Conservation (phyloP, 2,797 vertebrate genomes). For the Myotis pilosus region DNA sequence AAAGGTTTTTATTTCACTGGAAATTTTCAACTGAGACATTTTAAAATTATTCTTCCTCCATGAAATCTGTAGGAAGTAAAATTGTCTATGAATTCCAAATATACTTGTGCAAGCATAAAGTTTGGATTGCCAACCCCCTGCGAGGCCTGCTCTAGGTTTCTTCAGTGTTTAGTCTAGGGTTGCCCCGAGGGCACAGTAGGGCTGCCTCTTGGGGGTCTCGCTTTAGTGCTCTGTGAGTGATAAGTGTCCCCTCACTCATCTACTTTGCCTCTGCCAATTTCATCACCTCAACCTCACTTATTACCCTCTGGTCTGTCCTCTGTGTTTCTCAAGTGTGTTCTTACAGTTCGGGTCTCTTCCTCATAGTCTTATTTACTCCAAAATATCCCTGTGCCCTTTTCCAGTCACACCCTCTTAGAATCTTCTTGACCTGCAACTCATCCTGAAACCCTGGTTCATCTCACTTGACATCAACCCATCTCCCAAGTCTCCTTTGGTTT, state of each 20-base stretch:
- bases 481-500: neutral
- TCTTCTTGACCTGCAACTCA: neutral
- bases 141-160: neutral
- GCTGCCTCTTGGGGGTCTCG: neutral
- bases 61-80: neutral
- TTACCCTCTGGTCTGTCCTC: neutral
- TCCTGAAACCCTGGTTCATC: neutral
- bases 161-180: neutral
- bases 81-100: constrained; percentile 1
- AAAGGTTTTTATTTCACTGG: neutral
- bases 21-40: neutral
- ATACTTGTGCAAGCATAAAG: neutral
- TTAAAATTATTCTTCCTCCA: neutral
- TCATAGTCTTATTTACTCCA: neutral
- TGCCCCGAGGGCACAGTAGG: no score
- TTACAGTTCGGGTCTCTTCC: neutral
- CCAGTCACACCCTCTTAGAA: neutral
- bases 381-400: neutral
- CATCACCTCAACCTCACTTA: neutral
- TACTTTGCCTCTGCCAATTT: neutral
- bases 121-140: neutral
- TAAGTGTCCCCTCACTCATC: neutral
- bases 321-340: neutral
- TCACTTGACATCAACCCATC: neutral
- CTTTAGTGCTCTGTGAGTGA: neutral